Conservation (phyloP, 1,140 invertebrate genomes). For the Listronotus bonariensis region DNA sequence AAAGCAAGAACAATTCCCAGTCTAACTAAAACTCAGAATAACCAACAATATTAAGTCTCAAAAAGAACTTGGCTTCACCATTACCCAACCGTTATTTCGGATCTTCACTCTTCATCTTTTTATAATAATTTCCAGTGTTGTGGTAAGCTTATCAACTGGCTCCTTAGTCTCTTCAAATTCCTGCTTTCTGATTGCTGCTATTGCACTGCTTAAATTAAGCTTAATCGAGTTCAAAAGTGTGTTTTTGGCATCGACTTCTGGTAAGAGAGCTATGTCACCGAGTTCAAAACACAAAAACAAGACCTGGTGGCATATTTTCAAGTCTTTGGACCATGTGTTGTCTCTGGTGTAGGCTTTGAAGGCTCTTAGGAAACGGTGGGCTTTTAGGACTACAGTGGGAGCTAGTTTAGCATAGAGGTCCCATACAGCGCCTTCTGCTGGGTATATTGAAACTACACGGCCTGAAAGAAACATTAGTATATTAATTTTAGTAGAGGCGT, state of each 20-base stretch:
- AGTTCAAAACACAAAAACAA: slow-evolving; percentile 50
- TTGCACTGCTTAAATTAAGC: slow-evolving; percentile 48
- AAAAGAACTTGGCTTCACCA: no score
- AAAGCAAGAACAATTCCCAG: no score
- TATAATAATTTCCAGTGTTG: slow-evolving; percentile 33
- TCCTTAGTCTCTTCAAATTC: slow-evolving; percentile 43
- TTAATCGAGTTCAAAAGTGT: slow-evolving; percentile 49
- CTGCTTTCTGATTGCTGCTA: slow-evolving; percentile 48
- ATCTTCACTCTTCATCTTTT: slow-evolving; percentile 38
- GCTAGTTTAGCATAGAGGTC: slow-evolving; percentile 76
- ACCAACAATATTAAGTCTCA: no score
- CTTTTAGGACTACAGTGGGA: slow-evolving; percentile 63
- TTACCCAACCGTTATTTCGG: background rate
- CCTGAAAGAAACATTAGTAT: slow-evolving; percentile 9
- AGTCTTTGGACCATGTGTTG: slow-evolving; percentile 66
- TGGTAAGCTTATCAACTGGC: slow-evolving; percentile 31
- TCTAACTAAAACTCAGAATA: no score
- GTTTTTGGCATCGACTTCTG: slow-evolving; percentile 46
- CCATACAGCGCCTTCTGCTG: slow-evolving; percentile 77
- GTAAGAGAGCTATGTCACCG: slow-evolving; percentile 44
- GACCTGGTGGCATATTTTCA: slow-evolving; percentile 58
- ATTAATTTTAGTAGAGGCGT: no score
- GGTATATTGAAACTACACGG: slow-evolving; percentile 71
- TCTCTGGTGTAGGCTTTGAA: slow-evolving; percentile 64
- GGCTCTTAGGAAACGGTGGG: slow-evolving; percentile 67